Evolutionary conservation across 30 jellyfish, hydroid and myxozoan genomes (phyloP).

Genomic region (Sanderia malayensis): DNA sequence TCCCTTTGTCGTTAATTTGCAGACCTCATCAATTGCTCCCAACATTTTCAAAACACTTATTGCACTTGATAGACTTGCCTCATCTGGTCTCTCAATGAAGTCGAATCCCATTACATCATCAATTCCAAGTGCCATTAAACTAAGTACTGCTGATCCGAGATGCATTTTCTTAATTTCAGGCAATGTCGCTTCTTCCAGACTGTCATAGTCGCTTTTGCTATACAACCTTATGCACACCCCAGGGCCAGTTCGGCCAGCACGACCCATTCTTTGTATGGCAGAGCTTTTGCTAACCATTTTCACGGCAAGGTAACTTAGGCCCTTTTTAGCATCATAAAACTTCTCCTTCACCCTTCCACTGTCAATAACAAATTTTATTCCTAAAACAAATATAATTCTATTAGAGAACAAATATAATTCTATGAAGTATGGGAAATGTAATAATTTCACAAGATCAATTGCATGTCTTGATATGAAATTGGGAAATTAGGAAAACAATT

Average conservation of each 20-base stretch:
- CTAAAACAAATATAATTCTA: slow-evolving; percentile 3
- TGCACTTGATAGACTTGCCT: slow-evolving; percentile 17
- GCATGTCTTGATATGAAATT: too few relatives aligned
- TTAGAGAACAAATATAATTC: too few relatives aligned
- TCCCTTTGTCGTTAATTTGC: slow-evolving; percentile 42
- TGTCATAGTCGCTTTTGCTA: slow-evolving; percentile 40
- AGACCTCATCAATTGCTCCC: slow-evolving; percentile 39
- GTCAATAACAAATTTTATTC: slow-evolving; percentile 61
- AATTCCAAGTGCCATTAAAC: slow-evolving; percentile 52
- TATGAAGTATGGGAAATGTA: too few relatives aligned
- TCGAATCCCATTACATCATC: slow-evolving; percentile 44
- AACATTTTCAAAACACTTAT: slow-evolving; percentile 27
- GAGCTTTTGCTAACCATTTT: slow-evolving; percentile 65
- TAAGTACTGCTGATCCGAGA: slow-evolving; percentile 57
- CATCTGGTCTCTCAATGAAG: slow-evolving; percentile 63
- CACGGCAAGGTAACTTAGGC: slow-evolving; percentile 42
- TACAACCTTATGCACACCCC: slow-evolving; percentile 66
- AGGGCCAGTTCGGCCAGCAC: slow-evolving; percentile 77
- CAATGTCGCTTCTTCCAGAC: slow-evolving; percentile 18
- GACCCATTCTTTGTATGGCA: slow-evolving; percentile 75
- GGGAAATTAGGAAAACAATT: too few relatives aligned
- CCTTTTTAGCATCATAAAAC: slow-evolving; percentile 54
- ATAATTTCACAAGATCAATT: too few relatives aligned
- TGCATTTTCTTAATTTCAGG: slow-evolving; percentile 66
- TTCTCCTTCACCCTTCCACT: slow-evolving; percentile 73